Percentiles rank a stretch among this genome's conserved stretches.
Conservation (phyloP, 2,888 invertebrate species). For the Miltochrista miniata region DNA sequence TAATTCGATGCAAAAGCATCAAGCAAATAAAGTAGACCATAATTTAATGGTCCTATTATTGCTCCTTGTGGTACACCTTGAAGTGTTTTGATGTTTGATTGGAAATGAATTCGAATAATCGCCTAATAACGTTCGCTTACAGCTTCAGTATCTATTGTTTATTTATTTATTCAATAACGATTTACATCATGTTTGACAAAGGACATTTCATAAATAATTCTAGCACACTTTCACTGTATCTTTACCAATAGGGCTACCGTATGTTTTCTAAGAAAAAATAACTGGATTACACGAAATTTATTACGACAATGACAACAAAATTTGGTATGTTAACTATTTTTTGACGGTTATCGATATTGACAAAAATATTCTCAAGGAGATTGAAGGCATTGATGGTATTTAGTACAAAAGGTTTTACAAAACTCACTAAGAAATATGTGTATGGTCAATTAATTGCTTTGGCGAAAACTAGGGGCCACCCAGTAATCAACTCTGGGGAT, state of each 20-base stretch:
- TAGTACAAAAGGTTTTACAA: slow-evolving; percentile 53
- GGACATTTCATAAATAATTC: no score
- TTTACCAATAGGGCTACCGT: slow-evolving; percentile 44
- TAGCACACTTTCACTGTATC: slow-evolving; percentile 61
- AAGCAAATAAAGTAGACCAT: no score
- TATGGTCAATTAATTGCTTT: slow-evolving; percentile 47
- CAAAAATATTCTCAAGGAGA: slow-evolving; percentile 42
- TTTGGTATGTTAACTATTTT: slow-evolving; percentile 51
- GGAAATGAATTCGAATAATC: no score
- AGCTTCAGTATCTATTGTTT: no score
- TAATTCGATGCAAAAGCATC: no score
- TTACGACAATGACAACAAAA: slow-evolving; percentile 45
- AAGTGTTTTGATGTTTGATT: no score
- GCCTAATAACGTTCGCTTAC: no score
- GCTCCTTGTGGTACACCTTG: no score
- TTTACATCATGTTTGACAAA: no score
- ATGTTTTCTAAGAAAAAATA: slow-evolving; percentile 42
- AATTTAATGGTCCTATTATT: no score
- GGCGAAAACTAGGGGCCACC: slow-evolving; percentile 31
- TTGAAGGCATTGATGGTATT: slow-evolving; percentile 42
- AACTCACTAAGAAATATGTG: slow-evolving; percentile 40
- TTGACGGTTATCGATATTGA: slow-evolving; percentile 48
- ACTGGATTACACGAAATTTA: slow-evolving; percentile 46
- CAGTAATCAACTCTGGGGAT: slow-evolving; percentile 58
- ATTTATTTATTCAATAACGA: no score